Conservation (phyloP, 2,113 vertebrate species). For the Agapornis roseicollis region DNA sequence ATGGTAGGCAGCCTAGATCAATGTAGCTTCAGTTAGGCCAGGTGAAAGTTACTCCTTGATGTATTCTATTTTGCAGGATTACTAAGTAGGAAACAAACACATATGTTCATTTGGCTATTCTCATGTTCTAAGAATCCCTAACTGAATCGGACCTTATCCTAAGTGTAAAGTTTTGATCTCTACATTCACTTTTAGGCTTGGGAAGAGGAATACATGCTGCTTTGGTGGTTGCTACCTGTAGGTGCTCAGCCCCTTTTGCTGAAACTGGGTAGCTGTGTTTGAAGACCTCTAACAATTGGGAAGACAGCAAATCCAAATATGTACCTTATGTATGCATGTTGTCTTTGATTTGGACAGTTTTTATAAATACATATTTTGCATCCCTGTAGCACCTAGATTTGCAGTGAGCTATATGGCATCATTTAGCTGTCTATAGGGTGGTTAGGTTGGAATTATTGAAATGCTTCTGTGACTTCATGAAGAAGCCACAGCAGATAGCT, state of each 20-base stretch:
- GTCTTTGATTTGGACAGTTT: background rate
- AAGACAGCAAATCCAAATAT: background rate
- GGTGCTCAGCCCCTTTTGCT: background rate
- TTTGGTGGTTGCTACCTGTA: background rate
- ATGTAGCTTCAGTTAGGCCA: background rate
- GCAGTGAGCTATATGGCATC: rapidly evolving
- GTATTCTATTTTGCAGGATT: background rate
- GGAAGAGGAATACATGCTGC: rapidly evolving
- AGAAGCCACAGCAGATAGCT: background rate
- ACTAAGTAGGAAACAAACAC: background rate
- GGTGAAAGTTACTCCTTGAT: background rate
- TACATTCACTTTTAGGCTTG: background rate
- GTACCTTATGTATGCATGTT: background rate
- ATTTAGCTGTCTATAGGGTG: background rate
- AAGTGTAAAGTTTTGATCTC: background rate
- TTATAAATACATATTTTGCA: background rate
- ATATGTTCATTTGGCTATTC: background rate
- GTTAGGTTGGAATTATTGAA: background rate
- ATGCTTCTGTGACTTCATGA: background rate
- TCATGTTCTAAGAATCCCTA: background rate
- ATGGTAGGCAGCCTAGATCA: background rate
- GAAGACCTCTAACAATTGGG: background rate
- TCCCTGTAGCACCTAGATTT: background rate
- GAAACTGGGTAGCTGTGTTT: background rate
- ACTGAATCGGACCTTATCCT: background rate